Evolutionary conservation across 1,140 invertebrate genomes (phyloP).

Genomic region (Schlechtendalia chinensis): DNA sequence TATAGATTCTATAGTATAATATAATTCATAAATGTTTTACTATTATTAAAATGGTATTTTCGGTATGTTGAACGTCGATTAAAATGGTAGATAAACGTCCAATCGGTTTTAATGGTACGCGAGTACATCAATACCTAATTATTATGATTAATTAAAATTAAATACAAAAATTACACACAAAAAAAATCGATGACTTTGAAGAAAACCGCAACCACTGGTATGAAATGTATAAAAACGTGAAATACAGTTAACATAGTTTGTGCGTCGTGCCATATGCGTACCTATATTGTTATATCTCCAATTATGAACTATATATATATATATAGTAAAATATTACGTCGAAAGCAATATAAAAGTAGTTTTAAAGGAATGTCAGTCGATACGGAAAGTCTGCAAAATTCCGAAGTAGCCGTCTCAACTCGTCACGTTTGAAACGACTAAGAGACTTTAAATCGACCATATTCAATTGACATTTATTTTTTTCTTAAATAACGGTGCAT

Average conservation of each 20-base stretch:
- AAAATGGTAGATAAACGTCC: too few species aligned
- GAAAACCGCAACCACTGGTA: not conserved
- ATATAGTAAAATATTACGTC: not conserved
- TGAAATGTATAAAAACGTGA: not conserved
- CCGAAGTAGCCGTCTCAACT: not conserved
- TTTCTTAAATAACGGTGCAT: too few species aligned
- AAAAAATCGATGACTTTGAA: not conserved
- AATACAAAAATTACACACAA: too few species aligned
- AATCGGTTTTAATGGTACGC: too few species aligned
- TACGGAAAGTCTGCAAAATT: not conserved
- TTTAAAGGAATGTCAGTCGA: not conserved
- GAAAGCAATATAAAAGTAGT: not conserved
- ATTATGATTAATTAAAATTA: too few species aligned
- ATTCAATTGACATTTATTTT: too few species aligned
- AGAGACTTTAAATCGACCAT: not conserved
- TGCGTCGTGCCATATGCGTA: not conserved
- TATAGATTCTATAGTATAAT: too few species aligned
- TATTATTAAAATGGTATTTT: too few species aligned
- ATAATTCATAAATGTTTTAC: too few species aligned
- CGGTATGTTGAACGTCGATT: too few species aligned
- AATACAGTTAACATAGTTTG: not conserved
- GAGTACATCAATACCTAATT: too few species aligned
- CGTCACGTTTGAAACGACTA: not conserved
- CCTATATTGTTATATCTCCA: not conserved
- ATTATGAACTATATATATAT: not conserved